A percentile compares a stretch with the other conserved stretches of the same genome.
phyloP scores from a whole-genome alignment of 2,797 vertebrate genomes.

The Leptatherina wallacei region DNA sequence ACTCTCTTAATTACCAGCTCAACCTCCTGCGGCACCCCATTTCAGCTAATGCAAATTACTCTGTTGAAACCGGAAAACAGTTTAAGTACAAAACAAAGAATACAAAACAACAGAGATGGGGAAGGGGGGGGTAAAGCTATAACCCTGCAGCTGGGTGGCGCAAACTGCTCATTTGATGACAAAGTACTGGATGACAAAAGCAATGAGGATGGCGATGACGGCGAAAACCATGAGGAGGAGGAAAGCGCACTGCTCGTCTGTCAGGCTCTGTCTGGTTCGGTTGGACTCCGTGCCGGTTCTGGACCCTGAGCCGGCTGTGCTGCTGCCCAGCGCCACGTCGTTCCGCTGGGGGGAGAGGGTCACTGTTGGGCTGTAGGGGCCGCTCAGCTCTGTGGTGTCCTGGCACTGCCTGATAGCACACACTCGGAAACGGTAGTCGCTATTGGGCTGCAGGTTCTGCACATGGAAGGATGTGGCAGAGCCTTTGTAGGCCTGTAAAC shows the following conservation, averaged over 20 bases:
- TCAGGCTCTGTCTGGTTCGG: constrained; percentile 87
- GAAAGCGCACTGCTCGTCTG: constrained; percentile 95
- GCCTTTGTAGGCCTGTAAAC: constrained; percentile 89
- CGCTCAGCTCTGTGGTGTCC: constrained; percentile 90
- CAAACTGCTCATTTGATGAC: constrained; percentile 92
- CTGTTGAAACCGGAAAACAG: constrained; percentile 66
- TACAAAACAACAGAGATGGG: constrained; percentile 65
- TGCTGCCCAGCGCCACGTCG: constrained; percentile 77
- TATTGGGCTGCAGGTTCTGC: constrained; percentile 89
- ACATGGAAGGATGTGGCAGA: constrained; percentile 88
- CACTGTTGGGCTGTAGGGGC: constrained; percentile 92
- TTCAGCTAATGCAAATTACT: constrained; percentile 72
- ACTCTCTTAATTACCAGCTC: constrained; percentile 21
- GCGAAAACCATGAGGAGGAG: constrained; percentile 96
- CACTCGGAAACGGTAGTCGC: constrained; percentile 93
- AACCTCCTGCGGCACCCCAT: constrained; percentile 52
- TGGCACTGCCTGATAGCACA: constrained; percentile 95
- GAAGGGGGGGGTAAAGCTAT: constrained; percentile 65
- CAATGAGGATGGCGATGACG: constrained; percentile 95
- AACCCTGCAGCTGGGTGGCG: constrained; percentile 81
- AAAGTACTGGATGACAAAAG: constrained; percentile 98
- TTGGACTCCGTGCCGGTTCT: constrained; percentile 79
- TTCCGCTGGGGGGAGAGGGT: constrained; percentile 89
- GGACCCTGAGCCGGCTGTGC: constrained; percentile 72
- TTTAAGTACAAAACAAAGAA: constrained; percentile 59